Base-by-base conservation (phyloP, 2,888 invertebrate species). In the Gari tellinella region DNA sequence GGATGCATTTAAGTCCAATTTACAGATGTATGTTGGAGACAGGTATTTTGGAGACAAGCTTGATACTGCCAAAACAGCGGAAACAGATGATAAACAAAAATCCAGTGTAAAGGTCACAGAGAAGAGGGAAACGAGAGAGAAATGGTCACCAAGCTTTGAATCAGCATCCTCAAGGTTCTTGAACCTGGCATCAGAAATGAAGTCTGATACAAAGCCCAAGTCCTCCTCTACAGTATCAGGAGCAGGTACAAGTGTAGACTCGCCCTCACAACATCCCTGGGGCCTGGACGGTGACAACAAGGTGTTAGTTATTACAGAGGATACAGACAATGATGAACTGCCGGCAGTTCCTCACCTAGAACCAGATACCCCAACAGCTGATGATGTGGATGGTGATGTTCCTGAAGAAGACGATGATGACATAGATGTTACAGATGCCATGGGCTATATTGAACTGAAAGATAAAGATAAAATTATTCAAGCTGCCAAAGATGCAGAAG, bases 91-190 rank as follows among this genome's bases (percentile, higher is more conserved):
- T 10, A 7, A 12, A 17, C 45, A 43, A 57, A 31, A 57, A 17
- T 14, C 26, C 14, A 49, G 38, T 17, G 5, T 21, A 43, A 21
- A 21, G 38, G 19, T 48, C 17, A 25, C 15, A 17, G 21, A 5
- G 38, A 51, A 37, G 17, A 43, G 41, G 23, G 43, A 37, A 7
- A 55, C 41, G 12, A 57, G 31, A 41, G 69, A 78, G 17, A 51
- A 38, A 23, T 78, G 77, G 77, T 78, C 72, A 8, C 51, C 69
- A n/a, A 63, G 63, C 37, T 73, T 73, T 72, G 77, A 67, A 51
- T 78, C 77, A 38, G 77, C 69, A 17, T 78, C 77, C 15, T 61
- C 64, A 43, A 69, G 69, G 56, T 66, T 72, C 37, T 37, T 78
- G 40, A 63, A 73, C 68, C 52, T 78, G 37, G 77, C 77, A 31